Base-by-base conservation (phyloP, 2,113 vertebrate genomes). In the Leptobrachium leishanense region DNA sequence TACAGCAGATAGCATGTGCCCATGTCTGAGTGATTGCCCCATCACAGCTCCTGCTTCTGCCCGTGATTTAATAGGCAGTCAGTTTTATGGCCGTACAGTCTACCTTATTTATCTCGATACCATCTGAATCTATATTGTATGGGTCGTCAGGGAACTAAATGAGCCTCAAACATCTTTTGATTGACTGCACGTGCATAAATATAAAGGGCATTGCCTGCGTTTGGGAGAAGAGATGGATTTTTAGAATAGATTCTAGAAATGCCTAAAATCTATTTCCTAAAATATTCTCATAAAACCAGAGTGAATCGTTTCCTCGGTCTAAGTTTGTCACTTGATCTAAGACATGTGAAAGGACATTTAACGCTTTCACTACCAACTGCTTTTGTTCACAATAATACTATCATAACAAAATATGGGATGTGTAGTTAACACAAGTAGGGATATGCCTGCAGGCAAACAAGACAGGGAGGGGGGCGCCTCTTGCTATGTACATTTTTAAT, bases 101-200 rank as follows among this genome's bases (percentile, higher is more conserved):
- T 40, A 39, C 63, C 76, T 70, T 66, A 62, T 70, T 77, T 71
- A 55, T 70, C 42, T 50, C 70, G 76, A 77, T 70, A 77, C 69
- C 66, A 77, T 77, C 76, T 6, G 68, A 70, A 46, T 70, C 54
- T 55, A 7, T 43, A 77, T 46, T 20, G 62, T 10, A 31, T 64
- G 2, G 62, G 62, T 53, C 75, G 68, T 68, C 75, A 68, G 31
- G 75, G 75, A 66, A 46, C 76, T 44, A 70, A 77, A 77, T 10
- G 41, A 44, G n/a, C 43, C 75, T 31, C 57, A 39, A 54, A 71
- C 68, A 46, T 63, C 46, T 77, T 77, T 66, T 77, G 67, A 77
- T 71, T 77, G 67, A 77, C 67, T 77, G 76, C 70, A 77, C 68
- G 70, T 62, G 70, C 69, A 77, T 77, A 77, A 77, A 77, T 77